Percentiles rank a stretch among this genome's conserved stretches.
Conservation (phyloP, 2,888 invertebrate species). For the Geophilus truncorum region DNA sequence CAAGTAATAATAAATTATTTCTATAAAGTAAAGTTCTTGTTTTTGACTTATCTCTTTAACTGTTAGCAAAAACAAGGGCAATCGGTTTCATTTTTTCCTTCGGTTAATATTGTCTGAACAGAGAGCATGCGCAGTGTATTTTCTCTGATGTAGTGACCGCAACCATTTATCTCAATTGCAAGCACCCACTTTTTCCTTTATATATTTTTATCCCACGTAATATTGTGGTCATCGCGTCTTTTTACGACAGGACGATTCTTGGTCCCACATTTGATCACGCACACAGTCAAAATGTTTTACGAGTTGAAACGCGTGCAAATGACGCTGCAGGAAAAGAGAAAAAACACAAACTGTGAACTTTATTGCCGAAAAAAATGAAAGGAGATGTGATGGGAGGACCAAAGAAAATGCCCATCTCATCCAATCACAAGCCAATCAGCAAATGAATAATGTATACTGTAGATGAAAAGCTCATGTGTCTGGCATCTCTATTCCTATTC, state of each 20-base stretch:
- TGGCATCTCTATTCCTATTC: neutral
- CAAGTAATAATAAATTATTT: neutral
- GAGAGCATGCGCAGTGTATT: neutral
- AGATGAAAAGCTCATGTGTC: neutral
- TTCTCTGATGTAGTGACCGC: neutral
- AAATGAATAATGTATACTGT: neutral
- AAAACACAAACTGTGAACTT: neutral
- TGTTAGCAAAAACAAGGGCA: neutral
- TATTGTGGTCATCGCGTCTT: constrained; percentile 13
- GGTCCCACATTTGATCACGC: constrained; percentile 13
- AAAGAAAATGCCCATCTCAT: neutral
- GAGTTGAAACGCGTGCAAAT: constrained; percentile 15
- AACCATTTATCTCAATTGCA: constrained; percentile 13
- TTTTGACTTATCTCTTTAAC: neutral
- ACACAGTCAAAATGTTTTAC: constrained; percentile 12
- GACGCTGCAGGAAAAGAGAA: neutral
- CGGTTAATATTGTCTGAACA: neutral
- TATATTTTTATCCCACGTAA: constrained; percentile 12
- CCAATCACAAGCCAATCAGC: constrained; percentile 13
- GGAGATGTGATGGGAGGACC: neutral
- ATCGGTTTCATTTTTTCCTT: neutral
- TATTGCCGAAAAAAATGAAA: neutral
- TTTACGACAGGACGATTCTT: constrained; percentile 16
- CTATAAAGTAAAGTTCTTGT: neutral
- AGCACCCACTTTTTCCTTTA: neutral